phyloP scores from a whole-genome alignment of 2,888 invertebrate species.

The Bimastos eiseni region DNA sequence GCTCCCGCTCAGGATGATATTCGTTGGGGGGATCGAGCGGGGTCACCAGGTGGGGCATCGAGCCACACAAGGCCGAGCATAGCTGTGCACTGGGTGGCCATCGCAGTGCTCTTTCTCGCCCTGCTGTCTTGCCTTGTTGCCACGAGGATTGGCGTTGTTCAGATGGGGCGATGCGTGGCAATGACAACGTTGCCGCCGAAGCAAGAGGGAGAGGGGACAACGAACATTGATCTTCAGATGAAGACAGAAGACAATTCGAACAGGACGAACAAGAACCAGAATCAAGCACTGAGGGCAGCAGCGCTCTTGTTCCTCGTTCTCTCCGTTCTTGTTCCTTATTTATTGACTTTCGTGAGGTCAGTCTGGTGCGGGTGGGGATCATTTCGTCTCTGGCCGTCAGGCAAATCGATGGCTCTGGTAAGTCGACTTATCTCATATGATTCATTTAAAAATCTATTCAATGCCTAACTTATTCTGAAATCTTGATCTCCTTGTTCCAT shows the following conservation, averaged over 20 bases:
- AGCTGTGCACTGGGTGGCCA: background rate
- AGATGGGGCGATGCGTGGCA: background rate
- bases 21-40: background rate
- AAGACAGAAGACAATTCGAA: background rate
- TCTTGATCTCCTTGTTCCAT: too few relatives aligned
- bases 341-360: constrained; percentile 5
- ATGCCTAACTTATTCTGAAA: background rate
- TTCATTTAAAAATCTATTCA: background rate
- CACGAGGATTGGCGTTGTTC: background rate
- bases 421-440: background rate
- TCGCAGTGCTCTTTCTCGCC: background rate
- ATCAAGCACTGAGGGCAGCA: background rate
- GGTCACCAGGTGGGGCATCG: background rate
- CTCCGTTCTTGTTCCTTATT: background rate
- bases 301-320: background rate
- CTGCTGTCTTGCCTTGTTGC: constrained; percentile 14
- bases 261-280: background rate
- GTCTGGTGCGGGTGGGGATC: background rate
- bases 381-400: background rate
- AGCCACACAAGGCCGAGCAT: background rate
- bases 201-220: background rate
- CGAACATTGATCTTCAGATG: background rate
- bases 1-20: background rate
- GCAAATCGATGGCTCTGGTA: background rate
- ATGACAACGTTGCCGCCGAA: too few relatives aligned